Base-by-base conservation (phyloP, 2,113 vertebrate species). In the Varanus komodoensis region DNA sequence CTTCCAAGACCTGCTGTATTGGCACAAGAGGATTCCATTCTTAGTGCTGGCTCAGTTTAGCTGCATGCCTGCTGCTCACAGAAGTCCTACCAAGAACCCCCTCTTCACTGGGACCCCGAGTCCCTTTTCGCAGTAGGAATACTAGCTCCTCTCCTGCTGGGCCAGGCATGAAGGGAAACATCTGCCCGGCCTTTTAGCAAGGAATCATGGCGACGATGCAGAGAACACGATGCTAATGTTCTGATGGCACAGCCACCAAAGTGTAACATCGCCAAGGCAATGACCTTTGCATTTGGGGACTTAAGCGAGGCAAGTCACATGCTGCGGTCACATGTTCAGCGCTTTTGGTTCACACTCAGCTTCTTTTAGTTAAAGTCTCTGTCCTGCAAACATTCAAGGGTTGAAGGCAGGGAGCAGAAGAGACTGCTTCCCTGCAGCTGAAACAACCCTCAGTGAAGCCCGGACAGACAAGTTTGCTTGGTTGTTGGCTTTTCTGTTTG, bases 221-320 rank as follows among this genome's bases (percentile, higher is more conserved):
- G 12, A 38, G n/a, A 68, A n/a, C n/a, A 34, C 27, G 4, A 19
- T 3, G 34, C 17, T 3, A 17, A 44, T 86, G 83, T 74, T 89
- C 69, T 82, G 84, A 85, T 81, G n/a, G 57, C 0, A 15, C 6
- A 57, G 21, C 23, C 92, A 38, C 52, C 71, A 67, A 87, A 89
- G 69, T 15, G 75, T 61, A 89, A 86, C 88, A 85, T 54, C 82
- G 86, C 71, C 71, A 88, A 71, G 87, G 89, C 64, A 48, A 91
- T 87, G 87, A 91, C 89, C 89, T 93, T 91, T 89, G 83, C 92
- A 71, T 79, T 32, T 25, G 44, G 83, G 84, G 68, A 54, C 69
- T 81, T 68, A 52, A 85, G 77, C 71, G 89, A 82, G 32, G n/a
- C 44, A 77, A 74, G 69, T 86, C 83, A 75, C 67, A 80, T 34